These are phyloP conservation scores for Mormyrus hasselquistii DNA, from an alignment of 2,797 vertebrate genomes.

Conservation along the genomic window DNA sequence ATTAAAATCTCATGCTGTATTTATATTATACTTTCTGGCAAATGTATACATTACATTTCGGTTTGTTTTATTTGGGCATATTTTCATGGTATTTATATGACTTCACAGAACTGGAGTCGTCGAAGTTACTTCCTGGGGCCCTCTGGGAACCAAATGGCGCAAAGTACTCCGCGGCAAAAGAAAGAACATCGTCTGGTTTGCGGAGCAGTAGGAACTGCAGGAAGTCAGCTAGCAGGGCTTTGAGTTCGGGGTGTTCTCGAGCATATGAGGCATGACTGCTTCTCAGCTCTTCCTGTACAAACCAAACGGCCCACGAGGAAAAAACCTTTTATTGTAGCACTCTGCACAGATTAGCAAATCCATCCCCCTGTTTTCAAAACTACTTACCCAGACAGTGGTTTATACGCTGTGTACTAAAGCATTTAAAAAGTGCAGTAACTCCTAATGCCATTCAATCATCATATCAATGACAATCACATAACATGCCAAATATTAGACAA, in stretches of 20 bases:
- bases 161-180: conserved; percentile 78
- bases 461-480: neutral
- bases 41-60: neutral
- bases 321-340: neutral
- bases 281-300: conserved; percentile 72
- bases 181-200: conserved; percentile 69
- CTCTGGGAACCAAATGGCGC: conserved; percentile 45
- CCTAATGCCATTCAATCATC: neutral
- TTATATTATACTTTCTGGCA: neutral
- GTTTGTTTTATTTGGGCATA: neutral
- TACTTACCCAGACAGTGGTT: neutral
- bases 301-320: neutral
- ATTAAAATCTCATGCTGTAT: neutral
- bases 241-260: conserved; percentile 74
- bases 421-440: neutral
- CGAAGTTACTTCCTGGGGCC: conserved; percentile 28
- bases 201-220: conserved; percentile 76
- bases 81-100: neutral
- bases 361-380: neutral
- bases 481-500: neutral
- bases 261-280: conserved; percentile 66
- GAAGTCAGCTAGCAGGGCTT: conserved; percentile 74
- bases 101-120: conserved; percentile 23
- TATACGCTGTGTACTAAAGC: neutral
- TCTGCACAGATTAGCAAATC: neutral